These are phyloP conservation scores for Saiga tatarica DNA, from an alignment of 2,113 vertebrate species.

Conservation along the genomic window DNA sequence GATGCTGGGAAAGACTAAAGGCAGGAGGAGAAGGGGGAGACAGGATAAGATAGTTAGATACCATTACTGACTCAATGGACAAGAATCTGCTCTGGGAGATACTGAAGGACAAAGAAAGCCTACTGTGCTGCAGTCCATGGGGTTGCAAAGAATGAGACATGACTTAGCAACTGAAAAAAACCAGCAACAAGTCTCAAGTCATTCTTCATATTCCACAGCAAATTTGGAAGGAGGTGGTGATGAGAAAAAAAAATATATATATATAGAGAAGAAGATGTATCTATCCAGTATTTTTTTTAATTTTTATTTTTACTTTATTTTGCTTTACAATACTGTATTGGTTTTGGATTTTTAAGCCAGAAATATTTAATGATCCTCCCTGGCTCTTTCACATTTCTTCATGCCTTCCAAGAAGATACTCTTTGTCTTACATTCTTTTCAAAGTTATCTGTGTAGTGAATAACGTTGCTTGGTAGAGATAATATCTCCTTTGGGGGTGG, in stretches of 20 bases:
- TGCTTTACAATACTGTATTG: too few species aligned
- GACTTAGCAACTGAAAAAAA: not conserved
- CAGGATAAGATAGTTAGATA: not conserved
- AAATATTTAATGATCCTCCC: not conserved
- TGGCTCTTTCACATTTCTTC: not conserved
- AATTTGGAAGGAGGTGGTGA: not conserved
- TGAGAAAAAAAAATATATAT: not conserved
- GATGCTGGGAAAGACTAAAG: not conserved
- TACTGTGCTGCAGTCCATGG: fast-evolving
- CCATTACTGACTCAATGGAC: not conserved
- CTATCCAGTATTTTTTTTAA: not conserved
- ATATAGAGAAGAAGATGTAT: not conserved
- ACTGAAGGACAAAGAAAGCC: not conserved
- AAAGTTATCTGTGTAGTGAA: not conserved
- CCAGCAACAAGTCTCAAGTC: not conserved
- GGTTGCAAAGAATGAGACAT: not conserved
- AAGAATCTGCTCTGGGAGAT: not conserved
- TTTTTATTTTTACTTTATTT: too few species aligned
- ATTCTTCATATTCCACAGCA: not conserved
- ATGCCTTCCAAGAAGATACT: not conserved
- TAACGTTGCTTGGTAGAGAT: not conserved
- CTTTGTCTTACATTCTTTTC: not conserved
- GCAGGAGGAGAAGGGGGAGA: not conserved
- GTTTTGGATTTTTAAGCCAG: too few species aligned
- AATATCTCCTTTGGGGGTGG: not conserved